A percentile compares a stretch with the other conserved stretches of the same genome.
Evolutionary conservation across 2,113 vertebrate genomes (phyloP).

Genomic region (Ophiodon elongatus): DNA sequence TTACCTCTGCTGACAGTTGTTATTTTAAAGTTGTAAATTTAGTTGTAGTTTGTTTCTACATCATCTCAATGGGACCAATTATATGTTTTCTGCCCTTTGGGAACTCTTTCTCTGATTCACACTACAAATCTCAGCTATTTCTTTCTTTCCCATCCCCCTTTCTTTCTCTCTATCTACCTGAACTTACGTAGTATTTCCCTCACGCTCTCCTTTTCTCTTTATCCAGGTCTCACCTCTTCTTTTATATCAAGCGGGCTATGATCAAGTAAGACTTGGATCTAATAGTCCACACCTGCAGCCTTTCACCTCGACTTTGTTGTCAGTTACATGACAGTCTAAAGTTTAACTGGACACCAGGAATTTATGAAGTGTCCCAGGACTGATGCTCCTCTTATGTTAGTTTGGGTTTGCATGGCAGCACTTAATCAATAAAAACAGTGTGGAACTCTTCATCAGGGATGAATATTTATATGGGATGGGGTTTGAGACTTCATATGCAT

Average conservation of each 20-base stretch:
- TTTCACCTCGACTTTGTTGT: neutral
- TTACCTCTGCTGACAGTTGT: neutral
- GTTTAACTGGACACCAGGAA: constrained; percentile 45
- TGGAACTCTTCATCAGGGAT: constrained; percentile 3
- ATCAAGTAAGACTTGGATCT: neutral
- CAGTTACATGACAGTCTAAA: neutral
- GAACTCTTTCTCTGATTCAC: neutral
- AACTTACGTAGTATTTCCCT: neutral
- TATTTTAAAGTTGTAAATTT: neutral
- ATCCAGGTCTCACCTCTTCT: neutral
- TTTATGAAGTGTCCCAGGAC: constrained; percentile 22
- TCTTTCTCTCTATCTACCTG: constrained; percentile 14
- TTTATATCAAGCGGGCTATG: neutral
- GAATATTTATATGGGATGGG: neutral
- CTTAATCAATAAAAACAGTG: neutral
- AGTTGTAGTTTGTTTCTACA: neutral
- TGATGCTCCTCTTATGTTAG: neutral
- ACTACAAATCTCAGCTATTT: neutral
- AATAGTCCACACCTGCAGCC: neutral
- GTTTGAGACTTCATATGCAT: neutral
- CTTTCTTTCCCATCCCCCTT: neutral
- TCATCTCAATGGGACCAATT: neutral
- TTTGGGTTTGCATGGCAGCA: constrained; percentile 34
- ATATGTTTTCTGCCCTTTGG: neutral
- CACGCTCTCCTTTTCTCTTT: neutral